Conservation (phyloP, 2,888 invertebrate genomes). For the Pimpla rufipes region DNA sequence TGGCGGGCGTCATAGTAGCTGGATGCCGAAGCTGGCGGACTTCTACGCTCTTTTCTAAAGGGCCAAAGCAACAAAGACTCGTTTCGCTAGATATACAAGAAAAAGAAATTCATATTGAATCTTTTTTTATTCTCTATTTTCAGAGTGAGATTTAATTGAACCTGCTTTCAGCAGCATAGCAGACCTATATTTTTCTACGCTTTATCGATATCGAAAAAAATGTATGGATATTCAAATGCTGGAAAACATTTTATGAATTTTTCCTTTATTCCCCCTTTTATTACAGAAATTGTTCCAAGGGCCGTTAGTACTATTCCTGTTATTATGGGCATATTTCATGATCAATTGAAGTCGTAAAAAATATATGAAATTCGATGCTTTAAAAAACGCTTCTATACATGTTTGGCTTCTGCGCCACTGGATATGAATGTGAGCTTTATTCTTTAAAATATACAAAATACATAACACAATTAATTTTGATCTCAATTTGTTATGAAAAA, state of each 20-base stretch:
- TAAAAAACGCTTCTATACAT: too few relatives aligned
- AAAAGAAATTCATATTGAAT: slow-evolving; percentile 4
- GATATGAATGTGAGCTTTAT: too few relatives aligned
- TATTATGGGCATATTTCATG: too few relatives aligned
- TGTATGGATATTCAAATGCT: neutral
- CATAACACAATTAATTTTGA: neutral
- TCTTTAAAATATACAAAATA: neutral
- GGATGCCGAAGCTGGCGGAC: slow-evolving; percentile 3
- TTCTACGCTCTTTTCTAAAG: slow-evolving; percentile 10
- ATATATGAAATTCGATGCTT: too few relatives aligned
- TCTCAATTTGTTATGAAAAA: neutral
- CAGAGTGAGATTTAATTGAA: neutral
- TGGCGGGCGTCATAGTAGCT: neutral
- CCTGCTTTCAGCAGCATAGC: neutral
- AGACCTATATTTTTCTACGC: slow-evolving; percentile 19
- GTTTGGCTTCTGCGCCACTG: too few relatives aligned
- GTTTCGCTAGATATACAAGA: neutral
- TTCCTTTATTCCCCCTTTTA: too few relatives aligned
- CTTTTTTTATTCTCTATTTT: neutral
- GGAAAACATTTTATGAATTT: too few relatives aligned
- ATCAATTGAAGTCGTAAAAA: too few relatives aligned
- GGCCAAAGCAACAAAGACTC: neutral
- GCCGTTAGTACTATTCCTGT: too few relatives aligned
- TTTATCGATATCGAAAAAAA: neutral
- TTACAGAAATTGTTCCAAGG: too few relatives aligned